Evolutionary conservation across 2,888 invertebrate genomes (phyloP).

Genomic region (Pristionchus arcanus): DNA sequence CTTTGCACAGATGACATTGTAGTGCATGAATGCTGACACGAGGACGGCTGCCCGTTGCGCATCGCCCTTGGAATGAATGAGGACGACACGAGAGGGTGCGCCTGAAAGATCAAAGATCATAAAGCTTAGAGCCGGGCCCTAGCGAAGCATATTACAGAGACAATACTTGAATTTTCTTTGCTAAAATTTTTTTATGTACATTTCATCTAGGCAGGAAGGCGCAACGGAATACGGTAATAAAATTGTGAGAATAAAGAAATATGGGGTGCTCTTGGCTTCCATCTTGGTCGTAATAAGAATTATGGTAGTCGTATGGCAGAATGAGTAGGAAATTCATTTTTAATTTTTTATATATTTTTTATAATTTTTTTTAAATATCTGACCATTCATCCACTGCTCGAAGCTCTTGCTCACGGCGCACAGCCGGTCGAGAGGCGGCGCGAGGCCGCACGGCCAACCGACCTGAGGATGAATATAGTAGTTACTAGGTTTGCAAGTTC

Average conservation of each 20-base stretch:
- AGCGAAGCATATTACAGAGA: background rate
- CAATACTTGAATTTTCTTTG: no score
- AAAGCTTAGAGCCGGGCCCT: background rate
- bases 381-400: slow-evolving; percentile 88
- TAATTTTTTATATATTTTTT: no score
- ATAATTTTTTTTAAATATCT: no score
- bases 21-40: slow-evolving; percentile 94
- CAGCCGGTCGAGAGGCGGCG: slow-evolving; percentile 91
- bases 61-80: slow-evolving; percentile 85
- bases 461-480: background rate
- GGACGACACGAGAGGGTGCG: slow-evolving; percentile 17
- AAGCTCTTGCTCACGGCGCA: slow-evolving; percentile 94
- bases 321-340: no score
- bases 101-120: slow-evolving; percentile 1
- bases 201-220: no score
- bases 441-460: slow-evolving; percentile 81
- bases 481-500: no score
- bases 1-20: slow-evolving; percentile 91
- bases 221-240: no score
- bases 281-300: no score
- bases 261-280: no score
- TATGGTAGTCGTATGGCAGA: background rate
- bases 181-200: no score
- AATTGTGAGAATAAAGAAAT: background rate
- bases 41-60: slow-evolving; percentile 91